Conservation (phyloP, 1,140 invertebrate species). For the Apis laboriosa region DNA sequence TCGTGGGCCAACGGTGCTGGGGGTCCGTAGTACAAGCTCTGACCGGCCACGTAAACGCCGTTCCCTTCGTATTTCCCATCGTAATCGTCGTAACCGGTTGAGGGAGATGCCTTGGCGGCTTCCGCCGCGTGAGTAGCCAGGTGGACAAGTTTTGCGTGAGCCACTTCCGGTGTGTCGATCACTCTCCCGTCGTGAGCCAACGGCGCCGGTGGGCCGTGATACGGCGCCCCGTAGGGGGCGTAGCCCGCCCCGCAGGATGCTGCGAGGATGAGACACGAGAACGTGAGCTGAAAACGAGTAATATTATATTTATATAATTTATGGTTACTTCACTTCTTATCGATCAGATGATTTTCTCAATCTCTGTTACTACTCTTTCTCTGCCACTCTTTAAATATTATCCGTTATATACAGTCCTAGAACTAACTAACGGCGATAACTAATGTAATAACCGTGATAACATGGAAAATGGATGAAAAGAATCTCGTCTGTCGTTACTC, state of each 20-base stretch:
- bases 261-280: slow-evolving; percentile 55
- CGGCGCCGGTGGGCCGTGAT: slow-evolving; percentile 78
- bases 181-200: slow-evolving; percentile 81
- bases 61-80: slow-evolving; percentile 28
- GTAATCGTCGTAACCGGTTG: slow-evolving; percentile 61
- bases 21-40: slow-evolving; percentile 70
- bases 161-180: slow-evolving; percentile 83
- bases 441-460: no score
- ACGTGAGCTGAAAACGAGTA: slow-evolving; percentile 55
- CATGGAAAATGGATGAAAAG: no score
- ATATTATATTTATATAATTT: no score
- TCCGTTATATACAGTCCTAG: no score
- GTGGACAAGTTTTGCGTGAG: slow-evolving; percentile 82
- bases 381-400: no score
- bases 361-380: no score
- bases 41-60: not conserved
- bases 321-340: no score
- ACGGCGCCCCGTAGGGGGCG: slow-evolving; percentile 54
- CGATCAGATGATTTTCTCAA: no score
- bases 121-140: slow-evolving; percentile 81
- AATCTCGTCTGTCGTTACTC: slow-evolving; percentile 57
- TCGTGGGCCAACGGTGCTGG: slow-evolving; percentile 69
- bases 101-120: slow-evolving; percentile 57
- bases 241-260: slow-evolving; percentile 58
- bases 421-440: no score